Evolutionary conservation across 2,113 vertebrate genomes (phyloP), one percentile per base, ranked within the genome.

Genomic region (Corydoras maculifer): DNA sequence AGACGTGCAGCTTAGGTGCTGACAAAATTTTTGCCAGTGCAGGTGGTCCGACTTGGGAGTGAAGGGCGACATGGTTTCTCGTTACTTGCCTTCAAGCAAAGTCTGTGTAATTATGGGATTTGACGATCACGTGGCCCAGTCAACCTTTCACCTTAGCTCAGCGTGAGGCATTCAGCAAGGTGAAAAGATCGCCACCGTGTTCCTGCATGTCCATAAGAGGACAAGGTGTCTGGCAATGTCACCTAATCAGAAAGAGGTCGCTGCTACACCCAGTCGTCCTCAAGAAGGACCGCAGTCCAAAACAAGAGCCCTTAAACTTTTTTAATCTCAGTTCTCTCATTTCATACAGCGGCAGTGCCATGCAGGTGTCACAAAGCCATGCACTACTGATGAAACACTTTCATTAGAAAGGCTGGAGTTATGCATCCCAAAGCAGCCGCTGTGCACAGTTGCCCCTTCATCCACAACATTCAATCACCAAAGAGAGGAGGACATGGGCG

Each of bases 391-490:
- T 84, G 71, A 78, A 85, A 81, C n/a, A 57, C 53, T 68, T 72
- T 3, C 25, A 35, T 9, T 30, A 51, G 59, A 50, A 74, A 62
- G 13, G 51, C 69, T 57, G 64, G 71, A 67, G 14, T 35, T 70
- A 74, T 48, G 18, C 58, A 55, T 43, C 75, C 68, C 58, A 25
- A 4, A 69, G 60, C 12, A 68, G 29, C 72, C 78, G 83, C 75
- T 81, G 59, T 50, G 3, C 61, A n/a, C 60, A 60, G 49, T 80
- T 49, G 48, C 58, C 51, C 72, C 32, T 73, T 82, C 80, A 84
- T 86, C 77, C 77, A 84, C 78, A 82, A 82, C 69, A 63, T 9
- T 62, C 70, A 79, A 78, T 82, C 80, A 72, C 15, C 30, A 70
- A 29, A 29, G n/a, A 13, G 13, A 18, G 61, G 18, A 64, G 61